Conservation (phyloP, 2,113 vertebrate genomes). For the Xenopus laevis region DNA sequence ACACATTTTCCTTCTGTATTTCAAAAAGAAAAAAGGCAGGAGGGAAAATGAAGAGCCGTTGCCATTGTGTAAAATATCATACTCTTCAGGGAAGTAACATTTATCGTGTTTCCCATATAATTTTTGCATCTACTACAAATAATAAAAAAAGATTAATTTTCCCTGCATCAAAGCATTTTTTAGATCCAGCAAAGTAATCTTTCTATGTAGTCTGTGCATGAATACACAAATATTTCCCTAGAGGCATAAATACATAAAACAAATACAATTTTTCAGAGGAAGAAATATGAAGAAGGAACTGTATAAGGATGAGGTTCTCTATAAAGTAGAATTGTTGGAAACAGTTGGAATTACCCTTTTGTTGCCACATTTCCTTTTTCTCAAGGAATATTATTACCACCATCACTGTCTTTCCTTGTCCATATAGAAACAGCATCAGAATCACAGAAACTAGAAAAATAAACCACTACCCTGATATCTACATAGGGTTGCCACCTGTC, state of each 20-base stretch:
- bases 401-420: no score
- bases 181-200: constrained; percentile 28
- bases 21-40: no score
- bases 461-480: no score
- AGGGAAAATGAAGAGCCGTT: no score
- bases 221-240: constrained; percentile 25
- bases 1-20: no score
- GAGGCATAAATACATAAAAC: constrained; percentile 28
- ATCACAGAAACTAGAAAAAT: no score
- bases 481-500: no score
- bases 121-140: background rate
- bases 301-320: background rate
- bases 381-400: no score
- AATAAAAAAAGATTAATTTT: constrained; percentile 25
- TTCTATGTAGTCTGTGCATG: constrained; percentile 27
- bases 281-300: constrained; percentile 10
- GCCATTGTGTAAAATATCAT: background rate
- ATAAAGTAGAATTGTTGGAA: background rate
- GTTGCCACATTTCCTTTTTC: background rate
- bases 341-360: constrained; percentile 9
- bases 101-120: constrained; percentile 39
- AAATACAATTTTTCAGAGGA: constrained; percentile 11
- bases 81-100: constrained; percentile 38
- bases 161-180: constrained; percentile 33
- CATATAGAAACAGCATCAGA: no score